Evolutionary conservation across 2,113 vertebrate species (phyloP).

Genomic region (Myrmophylax atrothorax): DNA sequence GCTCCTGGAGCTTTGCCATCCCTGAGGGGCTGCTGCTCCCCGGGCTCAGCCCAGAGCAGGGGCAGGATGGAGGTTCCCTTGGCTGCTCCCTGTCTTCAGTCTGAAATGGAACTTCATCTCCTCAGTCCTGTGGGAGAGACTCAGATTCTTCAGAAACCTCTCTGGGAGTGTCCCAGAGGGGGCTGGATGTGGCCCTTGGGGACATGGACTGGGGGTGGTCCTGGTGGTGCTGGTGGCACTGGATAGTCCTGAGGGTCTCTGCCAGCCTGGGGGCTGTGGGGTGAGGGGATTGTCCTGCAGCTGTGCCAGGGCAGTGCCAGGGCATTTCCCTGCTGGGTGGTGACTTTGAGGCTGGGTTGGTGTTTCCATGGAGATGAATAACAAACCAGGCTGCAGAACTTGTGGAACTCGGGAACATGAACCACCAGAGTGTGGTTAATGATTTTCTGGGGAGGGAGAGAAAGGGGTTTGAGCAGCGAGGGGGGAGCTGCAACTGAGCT

Average conservation of each 20-base stretch:
- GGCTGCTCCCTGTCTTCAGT: background rate
- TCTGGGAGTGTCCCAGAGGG: background rate
- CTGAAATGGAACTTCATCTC: background rate
- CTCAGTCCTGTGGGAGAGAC: background rate
- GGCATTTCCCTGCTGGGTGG: background rate
- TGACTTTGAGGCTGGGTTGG: background rate
- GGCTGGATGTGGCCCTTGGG: background rate
- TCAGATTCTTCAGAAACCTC: background rate
- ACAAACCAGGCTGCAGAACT: background rate
- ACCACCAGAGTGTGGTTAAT: background rate
- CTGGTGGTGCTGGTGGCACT: background rate
- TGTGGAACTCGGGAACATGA: background rate
- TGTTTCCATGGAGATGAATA: background rate
- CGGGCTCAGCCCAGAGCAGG: background rate
- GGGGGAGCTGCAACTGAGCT: background rate
- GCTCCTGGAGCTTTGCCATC: background rate
- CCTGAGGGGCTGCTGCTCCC: too few relatives aligned
- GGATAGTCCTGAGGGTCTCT: background rate
- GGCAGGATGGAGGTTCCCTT: background rate
- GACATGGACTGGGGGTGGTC: accelerated
- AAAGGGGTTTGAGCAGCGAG: background rate
- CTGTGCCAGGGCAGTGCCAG: background rate
- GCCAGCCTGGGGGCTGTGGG: background rate
- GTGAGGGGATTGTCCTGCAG: background rate
- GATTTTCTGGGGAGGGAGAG: background rate